phyloP scores from a whole-genome alignment of 2,888 invertebrate genomes.

The Nematopogon swammerdamellus region DNA sequence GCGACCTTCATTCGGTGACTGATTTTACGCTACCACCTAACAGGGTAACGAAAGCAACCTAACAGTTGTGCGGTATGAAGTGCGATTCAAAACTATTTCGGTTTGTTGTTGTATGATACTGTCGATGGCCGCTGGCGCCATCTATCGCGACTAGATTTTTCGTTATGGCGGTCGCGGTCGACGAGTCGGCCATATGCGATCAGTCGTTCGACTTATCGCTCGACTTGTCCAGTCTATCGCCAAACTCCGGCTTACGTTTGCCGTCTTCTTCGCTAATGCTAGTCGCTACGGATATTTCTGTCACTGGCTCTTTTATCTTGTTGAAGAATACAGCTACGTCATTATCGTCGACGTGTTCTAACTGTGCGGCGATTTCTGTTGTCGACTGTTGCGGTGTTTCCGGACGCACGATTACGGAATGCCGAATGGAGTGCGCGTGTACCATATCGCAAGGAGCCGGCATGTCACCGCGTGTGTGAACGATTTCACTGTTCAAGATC shows the following conservation, averaged over 20 bases:
- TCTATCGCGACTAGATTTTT: not conserved
- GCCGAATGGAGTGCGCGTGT: constrained; percentile 29
- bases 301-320: constrained; percentile 29
- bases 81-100: too few relatives aligned
- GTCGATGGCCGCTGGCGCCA: too few relatives aligned
- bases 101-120: too few relatives aligned
- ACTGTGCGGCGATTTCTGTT: constrained; percentile 21
- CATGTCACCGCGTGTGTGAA: constrained; percentile 23
- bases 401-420: constrained; percentile 29
- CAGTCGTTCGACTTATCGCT: constrained; percentile 1
- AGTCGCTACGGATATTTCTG: constrained; percentile 46
- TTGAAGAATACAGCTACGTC: constrained; percentile 60
- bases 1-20: too few relatives aligned
- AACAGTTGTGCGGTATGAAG: too few relatives aligned
- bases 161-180: not conserved
- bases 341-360: constrained; percentile 49
- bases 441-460: constrained; percentile 10
- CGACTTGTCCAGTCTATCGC: constrained; percentile 20
- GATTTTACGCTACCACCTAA: too few relatives aligned
- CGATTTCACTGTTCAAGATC: constrained; percentile 18
- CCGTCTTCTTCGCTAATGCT: constrained; percentile 36
- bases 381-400: constrained; percentile 24
- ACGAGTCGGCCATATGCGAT: too few relatives aligned
- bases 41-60: too few relatives aligned
- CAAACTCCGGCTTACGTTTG: constrained; percentile 21